Conservation (phyloP, 1,140 invertebrate genomes). For the Ctenoplectra terminalis region DNA sequence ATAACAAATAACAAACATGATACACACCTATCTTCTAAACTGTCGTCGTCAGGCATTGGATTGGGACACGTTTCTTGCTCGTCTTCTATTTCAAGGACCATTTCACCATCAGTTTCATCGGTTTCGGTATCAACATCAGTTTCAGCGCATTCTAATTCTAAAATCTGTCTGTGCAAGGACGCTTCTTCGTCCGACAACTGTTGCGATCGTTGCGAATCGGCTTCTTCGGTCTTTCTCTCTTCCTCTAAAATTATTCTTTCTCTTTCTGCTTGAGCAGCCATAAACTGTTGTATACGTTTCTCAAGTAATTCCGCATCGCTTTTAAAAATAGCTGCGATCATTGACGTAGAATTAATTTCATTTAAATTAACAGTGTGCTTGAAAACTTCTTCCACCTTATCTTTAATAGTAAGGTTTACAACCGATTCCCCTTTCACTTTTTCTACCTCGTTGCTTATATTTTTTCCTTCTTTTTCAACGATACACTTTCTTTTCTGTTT, state of each 20-base stretch:
- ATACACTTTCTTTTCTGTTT: slow-evolving; percentile 67
- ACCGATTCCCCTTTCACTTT: slow-evolving; percentile 67
- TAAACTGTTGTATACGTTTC: slow-evolving; percentile 81
- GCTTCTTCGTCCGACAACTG: slow-evolving; percentile 91
- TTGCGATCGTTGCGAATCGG: slow-evolving; percentile 82
- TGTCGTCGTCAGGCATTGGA: slow-evolving; percentile 75
- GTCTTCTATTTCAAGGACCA: slow-evolving; percentile 85
- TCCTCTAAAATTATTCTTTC: slow-evolving; percentile 82
- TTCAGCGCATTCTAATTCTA: slow-evolving; percentile 90
- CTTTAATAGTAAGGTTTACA: slow-evolving; percentile 44
- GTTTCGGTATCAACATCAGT: slow-evolving; percentile 92
- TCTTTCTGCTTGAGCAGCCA: slow-evolving; percentile 80
- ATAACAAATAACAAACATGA: neutral
- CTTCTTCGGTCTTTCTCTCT: slow-evolving; percentile 82
- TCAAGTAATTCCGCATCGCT: slow-evolving; percentile 83
- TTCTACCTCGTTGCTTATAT: slow-evolving; percentile 70
- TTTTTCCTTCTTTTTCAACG: slow-evolving; percentile 68
- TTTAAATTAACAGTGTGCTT: slow-evolving; percentile 57
- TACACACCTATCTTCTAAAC: slow-evolving; percentile 76
- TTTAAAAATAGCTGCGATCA: slow-evolving; percentile 81
- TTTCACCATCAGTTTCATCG: slow-evolving; percentile 89
- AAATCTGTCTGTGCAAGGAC: slow-evolving; percentile 90
- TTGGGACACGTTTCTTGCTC: slow-evolving; percentile 68
- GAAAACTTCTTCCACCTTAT: slow-evolving; percentile 57
- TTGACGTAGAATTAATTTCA: slow-evolving; percentile 79